Evolutionary conservation across 2,113 vertebrate species (phyloP), one percentile per base, ranked within the genome.

Genomic region (Varanus komodoensis): DNA sequence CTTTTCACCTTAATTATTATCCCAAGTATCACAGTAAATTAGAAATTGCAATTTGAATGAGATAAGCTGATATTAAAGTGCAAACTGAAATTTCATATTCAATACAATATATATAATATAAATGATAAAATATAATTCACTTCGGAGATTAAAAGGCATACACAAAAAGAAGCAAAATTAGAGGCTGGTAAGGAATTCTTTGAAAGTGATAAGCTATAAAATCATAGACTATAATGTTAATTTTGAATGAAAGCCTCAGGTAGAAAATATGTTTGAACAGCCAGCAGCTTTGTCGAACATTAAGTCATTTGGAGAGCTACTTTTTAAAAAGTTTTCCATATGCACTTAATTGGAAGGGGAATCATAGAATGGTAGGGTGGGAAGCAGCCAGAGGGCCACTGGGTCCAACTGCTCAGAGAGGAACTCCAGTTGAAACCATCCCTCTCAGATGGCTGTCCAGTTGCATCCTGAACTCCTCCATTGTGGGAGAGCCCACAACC

Each of bases 1-100:
- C 91, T 89, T 94, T 94, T 94, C 86, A 89, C 86, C 67, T 93
- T 94, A 89, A 92, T 94, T 93, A 94, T 93, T 92, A 67, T 92
- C 71, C 89, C 87, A 92, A 87, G 83, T 48, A 92, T 90, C 29
- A 82, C 78, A 68, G 84, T 84, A 94, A 90, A 80, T 54, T 14
- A 34, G 61, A 83, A 88, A 84, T 44, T 79, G 78, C 89, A 6
- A 82, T 91, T 88, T 84, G 19, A 92, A 15, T 91, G 93, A 87
- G 85, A 79, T 91, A 91, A 71, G 87, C 88, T 91, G 44, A 8
- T 64, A 81, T 87, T 87, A 25, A 68, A 84, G n/a, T 2, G 5
- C 2, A n/a, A 68, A n/a, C 5, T 4, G 38, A 80, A 80, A 1
- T 27, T 23, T 84, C 34, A 68, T 23, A 84, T 44, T 38, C 11